Evolutionary conservation across 2,888 invertebrate genomes (phyloP).

Genomic region (Fragum sueziense): DNA sequence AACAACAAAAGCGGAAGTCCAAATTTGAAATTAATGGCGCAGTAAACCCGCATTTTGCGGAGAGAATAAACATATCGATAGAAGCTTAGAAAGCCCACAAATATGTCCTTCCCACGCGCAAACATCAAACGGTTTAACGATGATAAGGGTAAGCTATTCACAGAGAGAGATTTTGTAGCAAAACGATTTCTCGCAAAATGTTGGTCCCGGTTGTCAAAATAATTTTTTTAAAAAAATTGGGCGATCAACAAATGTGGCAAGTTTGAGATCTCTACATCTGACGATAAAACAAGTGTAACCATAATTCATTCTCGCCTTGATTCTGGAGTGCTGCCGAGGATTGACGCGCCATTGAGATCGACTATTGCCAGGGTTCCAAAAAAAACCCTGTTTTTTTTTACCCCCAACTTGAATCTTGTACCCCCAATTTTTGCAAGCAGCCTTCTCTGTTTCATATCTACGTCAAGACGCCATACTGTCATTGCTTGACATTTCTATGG

Average conservation of each 20-base stretch:
- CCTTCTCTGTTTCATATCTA: too few relatives aligned
- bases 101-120: slow-evolving; percentile 67
- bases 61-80: too few relatives aligned
- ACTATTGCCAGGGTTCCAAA: too few relatives aligned
- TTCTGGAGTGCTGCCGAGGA: too few relatives aligned
- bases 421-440: too few relatives aligned
- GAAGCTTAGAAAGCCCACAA: too few relatives aligned
- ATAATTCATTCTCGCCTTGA: not conserved
- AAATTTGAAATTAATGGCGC: not conserved
- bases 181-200: not conserved
- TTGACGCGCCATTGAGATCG: too few relatives aligned
- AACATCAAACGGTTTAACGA: slow-evolving; percentile 69
- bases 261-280: not conserved
- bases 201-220: not conserved
- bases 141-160: slow-evolving; percentile 48
- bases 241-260: not conserved
- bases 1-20: not conserved
- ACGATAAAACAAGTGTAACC: not conserved
- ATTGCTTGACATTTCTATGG: too few relatives aligned
- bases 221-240: not conserved
- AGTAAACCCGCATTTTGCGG: too few relatives aligned
- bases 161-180: not conserved
- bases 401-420: too few relatives aligned
- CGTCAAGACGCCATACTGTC: too few relatives aligned
- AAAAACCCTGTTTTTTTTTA: too few relatives aligned